These are phyloP conservation scores for Dasypolia templi DNA, from an alignment of 2,888 invertebrate species.

Conservation along the genomic window DNA sequence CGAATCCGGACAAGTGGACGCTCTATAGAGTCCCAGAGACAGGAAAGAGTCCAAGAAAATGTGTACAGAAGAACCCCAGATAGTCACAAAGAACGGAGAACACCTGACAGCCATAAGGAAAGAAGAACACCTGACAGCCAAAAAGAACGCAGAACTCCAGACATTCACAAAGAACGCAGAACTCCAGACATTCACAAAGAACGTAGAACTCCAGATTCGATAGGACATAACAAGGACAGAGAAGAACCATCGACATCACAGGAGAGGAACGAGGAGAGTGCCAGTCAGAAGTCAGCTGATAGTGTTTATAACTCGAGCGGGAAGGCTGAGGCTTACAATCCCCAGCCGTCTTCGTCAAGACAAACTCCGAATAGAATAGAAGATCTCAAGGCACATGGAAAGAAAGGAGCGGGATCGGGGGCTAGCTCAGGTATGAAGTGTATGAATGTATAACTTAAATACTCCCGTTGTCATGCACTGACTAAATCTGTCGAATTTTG, in stretches of 20 bases:
- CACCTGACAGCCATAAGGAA: slow-evolving; percentile 79
- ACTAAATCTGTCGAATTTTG: neutral
- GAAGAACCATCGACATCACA: slow-evolving; percentile 79
- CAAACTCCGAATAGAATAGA: slow-evolving; percentile 87
- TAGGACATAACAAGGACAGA: slow-evolving; percentile 76
- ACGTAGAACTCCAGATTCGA: slow-evolving; percentile 81
- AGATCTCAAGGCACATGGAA: slow-evolving; percentile 86
- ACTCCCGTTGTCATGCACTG: neutral
- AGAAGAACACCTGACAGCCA: slow-evolving; percentile 79
- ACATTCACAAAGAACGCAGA: slow-evolving; percentile 79
- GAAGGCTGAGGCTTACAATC: slow-evolving; percentile 81
- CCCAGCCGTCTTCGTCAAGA: slow-evolving; percentile 88
- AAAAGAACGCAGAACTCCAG: slow-evolving; percentile 79
- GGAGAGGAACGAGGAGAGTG: slow-evolving; percentile 84
- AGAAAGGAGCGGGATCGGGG: slow-evolving; percentile 90
- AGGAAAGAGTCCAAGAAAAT: slow-evolving; percentile 77
- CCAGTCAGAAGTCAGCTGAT: slow-evolving; percentile 88
- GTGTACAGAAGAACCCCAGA: slow-evolving; percentile 85
- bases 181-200: slow-evolving; percentile 81
- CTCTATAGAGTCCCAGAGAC: slow-evolving; percentile 81
- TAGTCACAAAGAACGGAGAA: slow-evolving; percentile 77
- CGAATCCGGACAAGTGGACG: slow-evolving; percentile 86
- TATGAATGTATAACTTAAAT: neutral
- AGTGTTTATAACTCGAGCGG: slow-evolving; percentile 91
- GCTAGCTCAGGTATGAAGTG: slow-evolving; percentile 89